Evolutionary conservation across 2,113 vertebrate genomes (phyloP), one percentile per base, ranked within the genome.

Genomic region (Oceanites oceanicus): DNA sequence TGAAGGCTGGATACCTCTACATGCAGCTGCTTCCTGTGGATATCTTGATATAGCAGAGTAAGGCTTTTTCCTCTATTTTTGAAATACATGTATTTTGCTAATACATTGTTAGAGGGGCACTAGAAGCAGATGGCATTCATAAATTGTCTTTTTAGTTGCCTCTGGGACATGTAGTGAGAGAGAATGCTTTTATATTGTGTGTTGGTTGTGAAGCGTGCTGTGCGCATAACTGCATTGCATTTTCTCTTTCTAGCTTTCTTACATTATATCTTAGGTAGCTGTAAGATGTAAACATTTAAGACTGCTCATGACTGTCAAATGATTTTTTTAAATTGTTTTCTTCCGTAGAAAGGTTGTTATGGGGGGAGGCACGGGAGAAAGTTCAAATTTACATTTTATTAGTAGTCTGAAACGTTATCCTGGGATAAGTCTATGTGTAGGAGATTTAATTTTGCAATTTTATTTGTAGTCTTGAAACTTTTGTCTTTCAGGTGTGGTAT

Each of bases 1-100:
- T 68, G 99, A 99, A 98, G 99, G 99, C 98, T 99, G 99, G 99
- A 99, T 99, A 98, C 99, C 99, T 95, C 98, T 99, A 74, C 99
- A 99, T 80, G 99, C 99, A 55, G 99, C 99, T 91, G 98, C 99
- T 95, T 99, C 99, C 97, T 99, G 99, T 97, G 99, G 99, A 97
- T 99, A 99, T 98, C 97, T 99, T 66, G 99, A 99, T 98, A 99
- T 99, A 97, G 99, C 99, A 95, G 99, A 99, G 99, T 99, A 98
- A 99, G 99, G 77, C 79, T 50, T 96, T 92, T 92, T 89, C 32
- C 63, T 97, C 55, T 65, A 25, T 68, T 95, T 88, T 95, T 86
- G 20, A 96, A 73, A 92, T 80, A 81, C 26, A 5, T 95, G 26
- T 96, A 67, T 97, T 96, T 97, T 95, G 21, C 59, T 88, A 44